Conservation (phyloP, 2,113 vertebrate species). For the Triplophysa rosa region DNA sequence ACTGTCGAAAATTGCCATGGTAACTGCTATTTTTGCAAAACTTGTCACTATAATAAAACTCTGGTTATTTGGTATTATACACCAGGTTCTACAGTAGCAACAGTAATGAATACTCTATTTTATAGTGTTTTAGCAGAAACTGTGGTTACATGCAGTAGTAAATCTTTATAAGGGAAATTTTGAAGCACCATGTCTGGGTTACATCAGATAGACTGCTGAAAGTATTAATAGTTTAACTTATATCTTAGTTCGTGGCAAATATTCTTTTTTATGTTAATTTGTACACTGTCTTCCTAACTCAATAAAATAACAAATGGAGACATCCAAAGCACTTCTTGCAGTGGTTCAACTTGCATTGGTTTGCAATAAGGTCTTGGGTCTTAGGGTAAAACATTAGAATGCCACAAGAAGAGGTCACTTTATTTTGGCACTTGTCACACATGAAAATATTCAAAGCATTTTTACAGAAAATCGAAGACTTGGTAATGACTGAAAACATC, state of each 20-base stretch:
- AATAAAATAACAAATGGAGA: neutral
- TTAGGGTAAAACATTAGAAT: neutral
- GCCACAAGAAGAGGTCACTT: conserved; percentile 52
- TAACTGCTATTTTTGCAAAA: neutral
- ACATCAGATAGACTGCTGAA: neutral
- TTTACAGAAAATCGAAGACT: conserved; percentile 53
- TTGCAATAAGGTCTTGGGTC: neutral
- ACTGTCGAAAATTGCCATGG: neutral
- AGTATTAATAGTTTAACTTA: neutral
- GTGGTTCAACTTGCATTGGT: neutral
- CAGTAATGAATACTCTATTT: too few relatives aligned
- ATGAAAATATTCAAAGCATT: conserved; percentile 49
- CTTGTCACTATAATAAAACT: neutral
- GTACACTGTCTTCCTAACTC: neutral
- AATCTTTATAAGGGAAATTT: neutral
- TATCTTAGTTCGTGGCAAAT: neutral
- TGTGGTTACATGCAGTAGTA: neutral
- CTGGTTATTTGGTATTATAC: too few relatives aligned
- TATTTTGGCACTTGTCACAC: conserved; percentile 55
- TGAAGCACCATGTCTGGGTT: neutral
- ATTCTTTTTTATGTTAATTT: neutral
- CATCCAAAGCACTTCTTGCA: neutral
- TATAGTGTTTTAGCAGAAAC: neutral
- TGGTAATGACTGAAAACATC: conserved; percentile 43
- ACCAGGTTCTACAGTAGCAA: too few relatives aligned